A percentile compares a stretch with the other conserved stretches of the same genome.
Evolutionary conservation across 2,113 vertebrate species (phyloP).

Genomic region (Hypocryptadius cinnamomeus): DNA sequence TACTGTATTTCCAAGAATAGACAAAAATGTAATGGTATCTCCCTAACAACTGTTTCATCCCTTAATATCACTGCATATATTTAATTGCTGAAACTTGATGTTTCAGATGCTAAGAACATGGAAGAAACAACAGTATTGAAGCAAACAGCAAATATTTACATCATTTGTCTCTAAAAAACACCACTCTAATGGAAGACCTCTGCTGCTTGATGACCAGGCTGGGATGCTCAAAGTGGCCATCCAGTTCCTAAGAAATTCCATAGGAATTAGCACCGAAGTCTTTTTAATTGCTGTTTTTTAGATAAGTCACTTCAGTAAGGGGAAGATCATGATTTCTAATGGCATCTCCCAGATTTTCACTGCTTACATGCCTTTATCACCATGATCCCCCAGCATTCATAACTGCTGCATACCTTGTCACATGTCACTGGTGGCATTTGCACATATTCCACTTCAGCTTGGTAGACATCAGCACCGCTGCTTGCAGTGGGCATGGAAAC

Average conservation of each 20-base stretch:
- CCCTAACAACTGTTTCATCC: background rate
- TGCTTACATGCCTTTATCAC: background rate
- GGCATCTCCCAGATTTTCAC: background rate
- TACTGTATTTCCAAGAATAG: background rate
- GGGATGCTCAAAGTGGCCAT: background rate
- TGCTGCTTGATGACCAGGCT: background rate
- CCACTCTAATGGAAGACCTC: background rate
- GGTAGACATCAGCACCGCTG: background rate
- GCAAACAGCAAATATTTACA: background rate
- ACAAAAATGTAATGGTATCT: background rate
- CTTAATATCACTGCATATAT: background rate
- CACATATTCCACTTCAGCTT: background rate
- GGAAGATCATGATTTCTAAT: background rate
- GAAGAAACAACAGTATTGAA: background rate
- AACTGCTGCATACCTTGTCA: background rate
- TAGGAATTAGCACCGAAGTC: background rate
- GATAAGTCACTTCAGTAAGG: background rate
- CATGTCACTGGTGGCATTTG: background rate
- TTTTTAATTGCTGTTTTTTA: background rate
- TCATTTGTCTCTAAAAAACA: background rate
- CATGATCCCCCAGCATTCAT: background rate
- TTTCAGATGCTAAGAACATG: background rate
- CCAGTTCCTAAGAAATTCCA: background rate
- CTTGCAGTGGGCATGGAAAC: background rate
- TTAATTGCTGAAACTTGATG: background rate